phyloP scores from a whole-genome alignment of 2,797 vertebrate genomes.

The Tapera naevia region DNA sequence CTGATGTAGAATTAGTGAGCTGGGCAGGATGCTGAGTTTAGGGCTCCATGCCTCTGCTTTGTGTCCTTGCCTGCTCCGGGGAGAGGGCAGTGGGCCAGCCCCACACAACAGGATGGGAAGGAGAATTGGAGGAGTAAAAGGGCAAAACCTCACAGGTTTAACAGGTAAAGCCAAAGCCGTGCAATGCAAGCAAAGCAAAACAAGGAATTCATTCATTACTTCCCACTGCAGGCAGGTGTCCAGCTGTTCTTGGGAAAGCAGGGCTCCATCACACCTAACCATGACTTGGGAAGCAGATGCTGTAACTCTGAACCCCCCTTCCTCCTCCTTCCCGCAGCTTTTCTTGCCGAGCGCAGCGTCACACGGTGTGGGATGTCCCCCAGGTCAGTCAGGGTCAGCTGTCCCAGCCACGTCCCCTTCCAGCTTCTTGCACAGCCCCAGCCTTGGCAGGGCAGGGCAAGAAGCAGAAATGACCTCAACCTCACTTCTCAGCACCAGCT shows the following conservation, averaged over 20 bases:
- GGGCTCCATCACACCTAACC: fast-evolving
- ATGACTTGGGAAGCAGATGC: background rate
- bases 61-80: fast-evolving
- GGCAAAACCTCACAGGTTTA: background rate
- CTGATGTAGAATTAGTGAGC: background rate
- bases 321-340: background rate
- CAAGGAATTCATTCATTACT: too few relatives aligned
- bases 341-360: fast-evolving
- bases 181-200: fast-evolving
- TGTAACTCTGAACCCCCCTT: background rate
- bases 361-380: fast-evolving
- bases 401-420: background rate
- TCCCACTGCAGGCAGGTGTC: background rate
- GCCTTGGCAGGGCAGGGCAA: background rate
- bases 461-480: background rate
- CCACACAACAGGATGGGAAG: background rate
- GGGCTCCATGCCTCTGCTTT: background rate
- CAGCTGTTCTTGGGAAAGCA: background rate
- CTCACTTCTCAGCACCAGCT: background rate
- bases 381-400: background rate
- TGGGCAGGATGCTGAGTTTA: background rate
- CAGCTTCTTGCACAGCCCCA: background rate
- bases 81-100: background rate
- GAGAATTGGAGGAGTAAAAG: background rate
- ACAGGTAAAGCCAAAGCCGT: background rate